These are phyloP conservation scores for Cololabis saira DNA, from an alignment of 2,113 vertebrate species.

Conservation along the genomic window DNA sequence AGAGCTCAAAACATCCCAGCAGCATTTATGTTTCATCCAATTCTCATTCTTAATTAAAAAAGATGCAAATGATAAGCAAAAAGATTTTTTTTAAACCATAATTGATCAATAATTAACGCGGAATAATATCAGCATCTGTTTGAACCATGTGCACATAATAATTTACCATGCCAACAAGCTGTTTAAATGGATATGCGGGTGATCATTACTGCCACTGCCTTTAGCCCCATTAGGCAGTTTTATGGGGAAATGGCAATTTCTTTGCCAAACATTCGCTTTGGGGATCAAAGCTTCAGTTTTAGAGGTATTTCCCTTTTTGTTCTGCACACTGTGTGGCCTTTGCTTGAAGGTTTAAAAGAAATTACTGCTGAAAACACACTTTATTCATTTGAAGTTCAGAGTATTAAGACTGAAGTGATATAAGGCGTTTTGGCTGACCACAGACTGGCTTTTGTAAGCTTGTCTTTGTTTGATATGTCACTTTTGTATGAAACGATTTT, in stretches of 20 bases:
- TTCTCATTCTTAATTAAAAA: slow-evolving; percentile 5
- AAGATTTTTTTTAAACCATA: not conserved
- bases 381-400: slow-evolving; percentile 32
- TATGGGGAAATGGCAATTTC: slow-evolving; percentile 50
- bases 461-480: slow-evolving; percentile 52
- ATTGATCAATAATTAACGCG: slow-evolving; percentile 55
- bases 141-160: slow-evolving; percentile 11
- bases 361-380: slow-evolving; percentile 51
- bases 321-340: slow-evolving; percentile 60
- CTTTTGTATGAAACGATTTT: slow-evolving; percentile 14
- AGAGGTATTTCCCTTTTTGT: slow-evolving; percentile 48
- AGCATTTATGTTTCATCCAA: slow-evolving; percentile 1
- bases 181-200: slow-evolving; percentile 11
- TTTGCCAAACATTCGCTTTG: slow-evolving; percentile 51
- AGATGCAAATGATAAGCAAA: slow-evolving; percentile 35
- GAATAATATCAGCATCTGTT: slow-evolving; percentile 26
- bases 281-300: slow-evolving; percentile 56
- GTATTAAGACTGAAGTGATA: slow-evolving; percentile 40
- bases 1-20: not conserved
- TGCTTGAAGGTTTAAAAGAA: slow-evolving; percentile 45
- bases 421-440: slow-evolving; percentile 62
- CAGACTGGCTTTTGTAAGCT: slow-evolving; percentile 31
- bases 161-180: slow-evolving; percentile 25
- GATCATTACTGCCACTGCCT: slow-evolving; percentile 29
- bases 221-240: slow-evolving; percentile 33